Evolutionary conservation across 2,797 vertebrate species (phyloP).

Genomic region (Spea hammondii): DNA sequence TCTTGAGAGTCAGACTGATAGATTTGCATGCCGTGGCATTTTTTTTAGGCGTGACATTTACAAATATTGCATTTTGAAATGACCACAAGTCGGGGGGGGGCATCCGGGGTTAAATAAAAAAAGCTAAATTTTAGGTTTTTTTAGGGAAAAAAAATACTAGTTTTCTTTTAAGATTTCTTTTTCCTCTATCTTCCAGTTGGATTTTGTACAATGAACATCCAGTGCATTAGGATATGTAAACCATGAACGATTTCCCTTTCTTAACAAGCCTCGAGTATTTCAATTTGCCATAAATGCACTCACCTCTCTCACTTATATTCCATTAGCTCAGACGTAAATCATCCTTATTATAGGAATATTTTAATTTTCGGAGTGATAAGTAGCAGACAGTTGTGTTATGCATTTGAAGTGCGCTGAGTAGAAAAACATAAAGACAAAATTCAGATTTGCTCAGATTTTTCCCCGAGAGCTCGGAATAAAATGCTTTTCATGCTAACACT

Average conservation of each 20-base stretch:
- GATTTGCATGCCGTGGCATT: too few species aligned
- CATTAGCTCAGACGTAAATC: slow-evolving; percentile 41
- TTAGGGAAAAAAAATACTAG: too few species aligned
- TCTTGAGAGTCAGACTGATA: too few species aligned
- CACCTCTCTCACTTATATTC: slow-evolving; percentile 35
- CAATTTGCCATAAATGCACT: slow-evolving; percentile 24
- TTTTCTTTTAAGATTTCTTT: too few species aligned
- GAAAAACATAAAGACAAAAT: not conserved
- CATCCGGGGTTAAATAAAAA: too few species aligned
- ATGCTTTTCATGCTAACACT: too few species aligned
- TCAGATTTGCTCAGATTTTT: not conserved
- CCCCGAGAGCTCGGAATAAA: not conserved
- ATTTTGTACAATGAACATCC: too few species aligned
- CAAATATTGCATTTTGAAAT: too few species aligned
- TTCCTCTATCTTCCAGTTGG: too few species aligned
- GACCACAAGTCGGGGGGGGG: too few species aligned
- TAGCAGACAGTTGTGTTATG: slow-evolving; percentile 24
- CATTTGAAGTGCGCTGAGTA: slow-evolving; percentile 21
- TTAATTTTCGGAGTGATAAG: slow-evolving; percentile 23
- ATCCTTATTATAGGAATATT: slow-evolving; percentile 37
- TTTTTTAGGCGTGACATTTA: too few species aligned
- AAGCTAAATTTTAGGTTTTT: too few species aligned
- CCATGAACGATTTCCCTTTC: slow-evolving; percentile 6
- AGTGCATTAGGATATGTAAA: slow-evolving; percentile 9
- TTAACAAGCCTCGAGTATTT: slow-evolving; percentile 24